Percentiles rank a stretch among this genome's conserved stretches.
These are phyloP conservation scores for Perizoma flavofasciatum DNA, from an alignment of 2,888 invertebrate genomes.

Conservation along the genomic window DNA sequence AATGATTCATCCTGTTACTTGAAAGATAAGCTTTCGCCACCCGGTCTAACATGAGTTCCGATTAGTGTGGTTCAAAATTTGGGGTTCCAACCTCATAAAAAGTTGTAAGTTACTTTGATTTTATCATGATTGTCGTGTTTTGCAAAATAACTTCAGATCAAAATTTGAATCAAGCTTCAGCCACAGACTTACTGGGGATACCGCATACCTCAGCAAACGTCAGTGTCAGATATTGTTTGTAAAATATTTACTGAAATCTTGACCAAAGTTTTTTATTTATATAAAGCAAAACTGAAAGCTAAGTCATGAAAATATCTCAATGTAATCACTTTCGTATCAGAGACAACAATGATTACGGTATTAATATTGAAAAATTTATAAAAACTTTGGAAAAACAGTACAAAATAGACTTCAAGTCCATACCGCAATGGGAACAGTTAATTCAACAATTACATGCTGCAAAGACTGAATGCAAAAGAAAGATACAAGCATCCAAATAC, in stretches of 20 bases:
- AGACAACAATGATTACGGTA: conserved; percentile 45
- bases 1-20: no score
- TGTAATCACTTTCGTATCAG: conserved; percentile 62
- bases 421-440: conserved; percentile 61
- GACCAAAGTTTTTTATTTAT: conserved; percentile 4
- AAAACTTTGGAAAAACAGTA: conserved; percentile 57
- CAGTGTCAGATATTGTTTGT: conserved; percentile 12
- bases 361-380: conserved; percentile 58
- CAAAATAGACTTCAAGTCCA: conserved; percentile 55
- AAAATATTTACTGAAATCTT: conserved; percentile 9
- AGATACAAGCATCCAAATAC: conserved; percentile 52
- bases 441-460: conserved; percentile 54
- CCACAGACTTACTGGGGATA: no score
- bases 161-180: no score
- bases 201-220: background rate
- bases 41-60: no score
- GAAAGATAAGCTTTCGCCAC: no score
- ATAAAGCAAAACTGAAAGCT: conserved; percentile 9
- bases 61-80: no score
- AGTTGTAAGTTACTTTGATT: no score
- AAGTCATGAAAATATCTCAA: conserved; percentile 42
- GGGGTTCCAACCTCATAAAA: no score
- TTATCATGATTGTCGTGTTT: no score
- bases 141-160: no score
- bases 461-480: conserved; percentile 52